Conservation (phyloP, 1,140 invertebrate species). For the Macrosteles quadrilineatus region DNA sequence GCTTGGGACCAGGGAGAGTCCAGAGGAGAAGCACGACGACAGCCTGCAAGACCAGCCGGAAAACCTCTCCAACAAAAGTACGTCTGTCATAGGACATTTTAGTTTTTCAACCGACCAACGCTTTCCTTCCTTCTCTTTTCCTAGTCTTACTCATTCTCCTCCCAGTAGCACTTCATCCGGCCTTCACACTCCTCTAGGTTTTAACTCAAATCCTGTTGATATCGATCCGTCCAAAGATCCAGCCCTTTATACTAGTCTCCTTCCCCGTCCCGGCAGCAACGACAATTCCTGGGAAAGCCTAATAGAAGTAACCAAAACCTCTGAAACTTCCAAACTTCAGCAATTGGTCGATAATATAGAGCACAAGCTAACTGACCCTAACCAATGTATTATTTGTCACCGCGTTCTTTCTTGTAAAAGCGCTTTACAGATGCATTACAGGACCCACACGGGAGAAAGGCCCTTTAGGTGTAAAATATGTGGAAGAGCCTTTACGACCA, state of each 20-base stretch:
- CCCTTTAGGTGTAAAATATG: constrained; percentile 98
- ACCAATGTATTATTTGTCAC: constrained; percentile 97
- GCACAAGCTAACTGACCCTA: constrained; percentile 93
- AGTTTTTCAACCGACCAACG: constrained; percentile 60
- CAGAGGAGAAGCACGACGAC: constrained; percentile 58
- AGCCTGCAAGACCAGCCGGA: constrained; percentile 75
- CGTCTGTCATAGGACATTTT: constrained; percentile 60
- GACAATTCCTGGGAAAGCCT: constrained; percentile 97
- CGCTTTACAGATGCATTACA: constrained; percentile 98
- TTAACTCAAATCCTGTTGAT: constrained; percentile 52
- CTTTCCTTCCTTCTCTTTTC: constrained; percentile 60
- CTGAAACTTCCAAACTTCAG: constrained; percentile 92
- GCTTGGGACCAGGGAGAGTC: constrained; percentile 54
- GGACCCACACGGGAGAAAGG: constrained; percentile 92
- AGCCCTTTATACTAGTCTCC: constrained; percentile 68
- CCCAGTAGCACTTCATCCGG: constrained; percentile 68
- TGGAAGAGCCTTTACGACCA: constrained; percentile 95
- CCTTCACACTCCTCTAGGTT: constrained; percentile 52
- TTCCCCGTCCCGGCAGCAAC: constrained; percentile 87
- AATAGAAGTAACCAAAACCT: constrained; percentile 94
- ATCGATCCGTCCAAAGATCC: constrained; percentile 72
- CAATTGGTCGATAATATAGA: constrained; percentile 96
- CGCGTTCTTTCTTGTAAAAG: constrained; percentile 96
- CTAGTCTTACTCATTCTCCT: constrained; percentile 63
- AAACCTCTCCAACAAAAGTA: constrained; percentile 73